These are phyloP conservation scores for Malurus cyaneus DNA, from an alignment of 2,113 vertebrate genomes.

Conservation along the genomic window DNA sequence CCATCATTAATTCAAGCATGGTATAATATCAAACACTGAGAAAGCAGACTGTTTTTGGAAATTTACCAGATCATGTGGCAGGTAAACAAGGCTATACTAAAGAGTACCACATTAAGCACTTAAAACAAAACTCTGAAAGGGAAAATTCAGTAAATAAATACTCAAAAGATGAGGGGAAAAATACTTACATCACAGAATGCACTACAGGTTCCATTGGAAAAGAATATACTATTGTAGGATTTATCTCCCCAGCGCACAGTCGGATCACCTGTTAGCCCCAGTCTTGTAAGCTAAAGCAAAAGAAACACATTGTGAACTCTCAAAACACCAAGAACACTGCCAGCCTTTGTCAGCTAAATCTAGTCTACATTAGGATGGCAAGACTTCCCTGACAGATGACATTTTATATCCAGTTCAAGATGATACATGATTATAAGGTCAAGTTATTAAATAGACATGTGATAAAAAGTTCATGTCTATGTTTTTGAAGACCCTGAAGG, in stretches of 20 bases:
- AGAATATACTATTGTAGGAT: conserved; percentile 86
- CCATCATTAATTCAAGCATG: not conserved
- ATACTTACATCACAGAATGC: conserved; percentile 89
- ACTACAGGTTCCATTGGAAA: conserved; percentile 84
- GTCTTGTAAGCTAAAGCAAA: conserved; percentile 71
- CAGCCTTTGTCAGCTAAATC: not conserved
- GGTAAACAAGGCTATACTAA: not conserved
- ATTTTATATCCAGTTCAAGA: not conserved
- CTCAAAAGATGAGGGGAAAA: not conserved
- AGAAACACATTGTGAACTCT: not conserved
- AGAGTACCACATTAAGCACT: not conserved
- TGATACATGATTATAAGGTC: not conserved
- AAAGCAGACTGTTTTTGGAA: not conserved
- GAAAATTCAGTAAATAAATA: not conserved
- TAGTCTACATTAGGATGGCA: not conserved
- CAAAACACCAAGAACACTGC: not conserved
- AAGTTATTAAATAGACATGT: not conserved
- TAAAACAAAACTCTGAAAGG: not conserved
- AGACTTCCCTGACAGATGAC: not conserved
- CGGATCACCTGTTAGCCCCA: conserved; percentile 81
- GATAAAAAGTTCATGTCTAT: not conserved
- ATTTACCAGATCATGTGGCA: not conserved
- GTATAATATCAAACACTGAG: not conserved
- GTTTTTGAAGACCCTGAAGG: not conserved
- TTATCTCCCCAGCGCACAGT: conserved; percentile 95